phyloP scores from a whole-genome alignment of 2,797 vertebrate species.

The Sebastes vulpes region DNA sequence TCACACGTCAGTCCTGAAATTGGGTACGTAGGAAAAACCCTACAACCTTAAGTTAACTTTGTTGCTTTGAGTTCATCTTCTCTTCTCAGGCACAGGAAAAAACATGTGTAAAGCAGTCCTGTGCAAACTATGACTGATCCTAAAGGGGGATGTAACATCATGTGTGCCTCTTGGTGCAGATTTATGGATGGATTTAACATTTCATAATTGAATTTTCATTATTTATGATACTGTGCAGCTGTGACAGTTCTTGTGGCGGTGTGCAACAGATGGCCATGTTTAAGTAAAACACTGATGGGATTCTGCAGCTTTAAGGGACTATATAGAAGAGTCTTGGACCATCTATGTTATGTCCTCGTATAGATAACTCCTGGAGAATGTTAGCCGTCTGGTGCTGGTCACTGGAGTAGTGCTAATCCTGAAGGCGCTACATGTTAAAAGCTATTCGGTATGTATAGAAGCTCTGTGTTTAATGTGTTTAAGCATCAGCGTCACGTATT shows the following conservation, averaged over 20 bases:
- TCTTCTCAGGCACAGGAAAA: background rate
- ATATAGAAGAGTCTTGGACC: background rate
- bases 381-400: constrained; percentile 11
- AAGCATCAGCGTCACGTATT: constrained; percentile 61
- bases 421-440: constrained; percentile 21
- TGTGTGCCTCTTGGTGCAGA: background rate
- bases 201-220: constrained; percentile 39
- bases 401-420: background rate
- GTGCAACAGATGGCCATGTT: constrained; percentile 48
- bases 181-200: constrained; percentile 15
- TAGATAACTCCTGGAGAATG: constrained; percentile 22
- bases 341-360: background rate
- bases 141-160: background rate
- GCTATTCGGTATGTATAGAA: constrained; percentile 6
- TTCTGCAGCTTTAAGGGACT: constrained; percentile 13
- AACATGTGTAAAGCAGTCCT: background rate
- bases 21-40: background rate
- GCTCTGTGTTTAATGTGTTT: constrained; percentile 54
- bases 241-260: constrained; percentile 9
- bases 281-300: constrained; percentile 21
- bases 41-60: background rate
- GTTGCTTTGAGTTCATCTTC: background rate
- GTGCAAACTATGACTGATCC: background rate
- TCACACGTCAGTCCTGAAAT: background rate
- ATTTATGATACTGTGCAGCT: constrained; percentile 41